Conservation (phyloP, 2,113 vertebrate genomes). For the Nycticorax nycticorax region DNA sequence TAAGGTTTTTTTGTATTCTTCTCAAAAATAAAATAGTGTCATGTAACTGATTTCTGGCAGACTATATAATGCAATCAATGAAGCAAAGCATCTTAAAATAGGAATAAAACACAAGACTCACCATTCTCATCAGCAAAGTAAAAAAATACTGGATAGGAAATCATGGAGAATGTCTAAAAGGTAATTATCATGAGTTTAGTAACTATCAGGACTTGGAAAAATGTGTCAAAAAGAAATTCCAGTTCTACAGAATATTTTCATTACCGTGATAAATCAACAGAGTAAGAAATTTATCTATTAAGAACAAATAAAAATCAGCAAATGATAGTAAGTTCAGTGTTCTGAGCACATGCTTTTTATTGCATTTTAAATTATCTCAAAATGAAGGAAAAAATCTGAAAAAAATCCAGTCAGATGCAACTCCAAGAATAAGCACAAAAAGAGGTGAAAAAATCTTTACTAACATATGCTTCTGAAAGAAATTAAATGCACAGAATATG, state of each 20-base stretch:
- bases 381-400: background rate
- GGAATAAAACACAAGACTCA: background rate
- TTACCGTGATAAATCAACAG: background rate
- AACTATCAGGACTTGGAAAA: background rate
- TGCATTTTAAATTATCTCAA: background rate
- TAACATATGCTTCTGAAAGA: background rate
- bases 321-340: background rate
- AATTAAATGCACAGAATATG: background rate
- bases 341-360: background rate
- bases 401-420: background rate
- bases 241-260: background rate
- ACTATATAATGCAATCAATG: background rate
- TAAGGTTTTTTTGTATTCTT: background rate
- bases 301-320: background rate
- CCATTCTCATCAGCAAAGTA: background rate
- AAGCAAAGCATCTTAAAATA: background rate
- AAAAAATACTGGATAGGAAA: background rate
- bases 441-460: background rate
- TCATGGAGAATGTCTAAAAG: background rate
- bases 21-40: background rate
- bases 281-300: background rate
- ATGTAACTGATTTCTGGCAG: background rate
- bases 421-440: background rate
- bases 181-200: background rate
- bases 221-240: background rate